A percentile compares a stretch with the other conserved stretches of the same genome.
Conservation (phyloP, 2,888 invertebrate genomes). For the Drepanosiphum platanoidis region DNA sequence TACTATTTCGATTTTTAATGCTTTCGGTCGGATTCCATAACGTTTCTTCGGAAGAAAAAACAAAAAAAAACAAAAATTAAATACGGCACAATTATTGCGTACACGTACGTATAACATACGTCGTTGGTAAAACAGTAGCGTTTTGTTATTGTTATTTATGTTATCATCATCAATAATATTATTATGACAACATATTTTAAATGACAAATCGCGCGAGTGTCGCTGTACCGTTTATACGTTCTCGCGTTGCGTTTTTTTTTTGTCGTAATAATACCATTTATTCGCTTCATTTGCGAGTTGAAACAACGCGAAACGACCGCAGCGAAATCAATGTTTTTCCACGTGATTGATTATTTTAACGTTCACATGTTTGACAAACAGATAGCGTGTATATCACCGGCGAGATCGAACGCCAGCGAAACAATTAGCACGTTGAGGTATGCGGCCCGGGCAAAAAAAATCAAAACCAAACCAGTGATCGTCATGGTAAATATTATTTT, state of each 20-base stretch:
- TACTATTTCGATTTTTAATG: not conserved
- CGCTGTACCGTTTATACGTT: no score
- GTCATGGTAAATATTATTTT: slow-evolving; percentile 78
- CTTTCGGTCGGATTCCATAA: not conserved
- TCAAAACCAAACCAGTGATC: slow-evolving; percentile 90
- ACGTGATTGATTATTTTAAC: not conserved
- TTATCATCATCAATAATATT: not conserved
- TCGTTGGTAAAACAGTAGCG: not conserved
- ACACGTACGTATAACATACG: no score
- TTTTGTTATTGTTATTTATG: not conserved
- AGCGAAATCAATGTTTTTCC: not conserved
- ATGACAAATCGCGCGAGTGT: no score
- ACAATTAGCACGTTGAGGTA: slow-evolving; percentile 91
- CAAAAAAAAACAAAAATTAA: no score
- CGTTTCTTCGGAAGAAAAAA: no score
- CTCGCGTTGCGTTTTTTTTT: not conserved
- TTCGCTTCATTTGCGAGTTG: not conserved
- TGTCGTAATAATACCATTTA: not conserved
- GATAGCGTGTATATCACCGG: slow-evolving; percentile 95
- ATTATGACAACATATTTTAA: no score
- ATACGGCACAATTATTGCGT: no score
- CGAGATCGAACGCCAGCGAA: slow-evolving; percentile 84
- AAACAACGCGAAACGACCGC: not conserved
- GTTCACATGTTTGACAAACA: slow-evolving; percentile 67
- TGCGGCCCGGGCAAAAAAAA: slow-evolving; percentile 91